phyloP scores from a whole-genome alignment of 1,140 invertebrate species.

The Drosophila sucinea region DNA sequence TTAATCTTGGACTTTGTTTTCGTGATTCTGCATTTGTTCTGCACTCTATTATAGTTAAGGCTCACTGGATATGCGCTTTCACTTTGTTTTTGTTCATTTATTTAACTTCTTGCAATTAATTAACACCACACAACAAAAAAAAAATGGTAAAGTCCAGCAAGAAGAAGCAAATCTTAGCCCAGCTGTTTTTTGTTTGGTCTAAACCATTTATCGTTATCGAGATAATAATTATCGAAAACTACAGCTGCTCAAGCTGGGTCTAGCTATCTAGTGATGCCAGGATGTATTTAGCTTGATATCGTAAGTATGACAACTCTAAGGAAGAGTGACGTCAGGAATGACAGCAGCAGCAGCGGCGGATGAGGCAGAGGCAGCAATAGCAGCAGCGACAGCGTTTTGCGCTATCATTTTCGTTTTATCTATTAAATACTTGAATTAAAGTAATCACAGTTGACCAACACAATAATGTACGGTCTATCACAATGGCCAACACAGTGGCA shows the following conservation, averaged over 20 bases:
- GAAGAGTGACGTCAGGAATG: constrained; percentile 11
- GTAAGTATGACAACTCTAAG: background rate
- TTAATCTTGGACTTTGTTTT: too few species aligned
- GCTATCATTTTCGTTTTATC: constrained; percentile 4
- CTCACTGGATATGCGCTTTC: background rate
- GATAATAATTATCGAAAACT: constrained; percentile 15
- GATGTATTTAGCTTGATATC: background rate
- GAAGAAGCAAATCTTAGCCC: constrained; percentile 37
- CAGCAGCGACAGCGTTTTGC: background rate
- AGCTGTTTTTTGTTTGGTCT: constrained; percentile 57
- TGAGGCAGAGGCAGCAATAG: background rate
- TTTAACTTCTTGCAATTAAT: constrained; percentile 15
- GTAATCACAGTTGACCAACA: constrained; percentile 12
- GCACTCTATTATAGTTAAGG: too few species aligned
- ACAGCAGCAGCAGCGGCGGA: background rate
- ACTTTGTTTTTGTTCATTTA: constrained; percentile 24
- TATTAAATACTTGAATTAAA: constrained; percentile 15
- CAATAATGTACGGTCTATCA: constrained; percentile 1
- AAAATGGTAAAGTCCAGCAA: constrained; percentile 31
- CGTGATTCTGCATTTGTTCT: too few species aligned
- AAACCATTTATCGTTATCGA: constrained; percentile 22
- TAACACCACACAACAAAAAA: constrained; percentile 5
- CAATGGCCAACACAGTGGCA: constrained; percentile 6
- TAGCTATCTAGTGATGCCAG: background rate
- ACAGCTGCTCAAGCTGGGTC: background rate